These are phyloP conservation scores for Procavia capensis DNA, from an alignment of 2,113 vertebrate species.

Conservation along the genomic window DNA sequence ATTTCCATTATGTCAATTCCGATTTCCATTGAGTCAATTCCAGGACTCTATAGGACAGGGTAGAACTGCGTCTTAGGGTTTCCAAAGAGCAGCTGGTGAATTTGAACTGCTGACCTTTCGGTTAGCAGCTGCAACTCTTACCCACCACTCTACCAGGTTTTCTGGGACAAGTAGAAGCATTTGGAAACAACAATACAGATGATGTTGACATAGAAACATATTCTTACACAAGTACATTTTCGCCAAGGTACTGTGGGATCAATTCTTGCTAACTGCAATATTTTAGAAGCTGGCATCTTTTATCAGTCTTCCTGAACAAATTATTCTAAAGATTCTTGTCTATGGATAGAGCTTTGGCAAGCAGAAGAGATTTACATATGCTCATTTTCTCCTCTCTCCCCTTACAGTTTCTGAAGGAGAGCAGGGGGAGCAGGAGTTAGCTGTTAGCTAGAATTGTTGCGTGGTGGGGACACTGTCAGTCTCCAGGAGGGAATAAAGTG, in stretches of 20 bases:
- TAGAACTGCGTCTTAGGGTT: too few species aligned
- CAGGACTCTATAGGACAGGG: too few species aligned
- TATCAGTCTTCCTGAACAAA: not conserved
- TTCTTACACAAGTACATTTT: not conserved
- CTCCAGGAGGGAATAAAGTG: not conserved
- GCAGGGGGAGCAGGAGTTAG: not conserved
- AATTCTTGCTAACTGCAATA: not conserved
- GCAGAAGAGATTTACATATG: not conserved
- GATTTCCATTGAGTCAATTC: too few species aligned
- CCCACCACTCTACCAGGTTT: too few species aligned
- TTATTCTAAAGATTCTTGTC: not conserved
- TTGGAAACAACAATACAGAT: not conserved
- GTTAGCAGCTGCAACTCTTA: too few species aligned
- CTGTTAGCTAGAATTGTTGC: not conserved
- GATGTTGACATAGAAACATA: not conserved
- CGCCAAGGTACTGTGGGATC: not conserved
- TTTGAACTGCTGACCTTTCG: too few species aligned
- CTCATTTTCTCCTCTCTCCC: not conserved
- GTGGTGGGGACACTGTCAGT: not conserved
- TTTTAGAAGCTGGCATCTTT: not conserved
- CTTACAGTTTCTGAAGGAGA: not conserved
- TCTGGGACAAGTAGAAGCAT: not conserved
- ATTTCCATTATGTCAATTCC: too few species aligned
- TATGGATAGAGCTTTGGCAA: not conserved
- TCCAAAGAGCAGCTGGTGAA: too few species aligned